Evolutionary conservation across 2,113 vertebrate species (phyloP), one percentile per base, ranked within the genome.

Genomic region (Psilopsiagon aymara): DNA sequence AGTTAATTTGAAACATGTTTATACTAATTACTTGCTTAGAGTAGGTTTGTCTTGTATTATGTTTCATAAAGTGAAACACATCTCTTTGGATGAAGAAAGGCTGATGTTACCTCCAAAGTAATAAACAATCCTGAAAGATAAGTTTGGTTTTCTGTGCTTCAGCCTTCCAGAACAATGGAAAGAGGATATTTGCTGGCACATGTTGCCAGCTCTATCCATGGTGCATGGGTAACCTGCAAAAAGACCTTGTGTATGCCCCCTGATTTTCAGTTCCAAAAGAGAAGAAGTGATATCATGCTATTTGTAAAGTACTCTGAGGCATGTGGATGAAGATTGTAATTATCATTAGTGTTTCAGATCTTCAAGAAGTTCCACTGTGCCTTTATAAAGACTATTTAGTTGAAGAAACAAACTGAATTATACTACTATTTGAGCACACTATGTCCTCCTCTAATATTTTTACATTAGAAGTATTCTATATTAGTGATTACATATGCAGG

Each of bases 181-280:
- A 25, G 21, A 55, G 4, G 4, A 8, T 4, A 71, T 23, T 28
- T 0, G 0, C 23, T 31, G 41, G 27, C 2, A 13, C 18, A 29
- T 85, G 12, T 33, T 60, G 33, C 8, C 24, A 37, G 5, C 33
- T 51, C 28, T 87, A 29, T 17, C 17, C 23, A 10, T 1, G 1
- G 13, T n/a, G 18, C 16, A 9, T 4, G 9, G 15, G 15, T 13
- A 78, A 52, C 28, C 5, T 70, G 7, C 13, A 63, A 39, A 41
- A 60, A 59, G 33, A 59, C 7, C 10, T 68, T 41, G 13, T 68
- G 13, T 31, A 43, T 21, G 10, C 1, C 33, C 15, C 74, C 88
- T 76, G 41, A n/a, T 77, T 88, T 49, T n/a, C 17, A 25, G 5
- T 35, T 60, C 25, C 43, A 41, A 31, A 86, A 86, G 23, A 41